phyloP scores from a whole-genome alignment of 2,797 vertebrate genomes.

The Esox masquinongy region DNA sequence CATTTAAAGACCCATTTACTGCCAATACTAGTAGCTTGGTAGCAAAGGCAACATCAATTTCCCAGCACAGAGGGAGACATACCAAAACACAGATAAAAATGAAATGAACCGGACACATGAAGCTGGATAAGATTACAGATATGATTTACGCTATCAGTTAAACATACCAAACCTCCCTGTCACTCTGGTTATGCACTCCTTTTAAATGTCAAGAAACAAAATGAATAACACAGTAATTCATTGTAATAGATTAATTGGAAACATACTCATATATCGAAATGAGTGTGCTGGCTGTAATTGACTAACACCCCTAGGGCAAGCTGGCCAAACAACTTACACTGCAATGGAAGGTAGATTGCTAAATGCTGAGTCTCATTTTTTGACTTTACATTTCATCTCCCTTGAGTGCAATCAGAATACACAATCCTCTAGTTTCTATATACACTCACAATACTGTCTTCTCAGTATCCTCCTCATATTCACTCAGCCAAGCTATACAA shows the following conservation, averaged over 20 bases:
- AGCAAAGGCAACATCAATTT: neutral
- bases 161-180: neutral
- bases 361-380: too few relatives aligned
- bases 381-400: too few relatives aligned
- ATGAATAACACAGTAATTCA: neutral
- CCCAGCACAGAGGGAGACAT: neutral
- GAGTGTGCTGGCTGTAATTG: neutral
- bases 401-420: too few relatives aligned
- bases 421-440: too few relatives aligned
- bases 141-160: neutral
- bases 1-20: constrained; percentile 11
- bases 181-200: neutral
- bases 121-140: neutral
- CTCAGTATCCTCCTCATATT: neutral
- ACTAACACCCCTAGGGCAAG: neutral
- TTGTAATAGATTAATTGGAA: neutral
- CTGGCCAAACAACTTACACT: neutral
- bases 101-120: constrained; percentile 4
- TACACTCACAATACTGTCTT: too few relatives aligned
- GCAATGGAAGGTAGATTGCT: too few relatives aligned
- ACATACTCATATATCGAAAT: neutral
- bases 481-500: neutral
- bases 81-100: constrained; percentile 9
- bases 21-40: neutral
- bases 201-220: neutral